Base-by-base conservation (phyloP, 2,888 invertebrate species). In the Rhimphoctona megacephalus region DNA sequence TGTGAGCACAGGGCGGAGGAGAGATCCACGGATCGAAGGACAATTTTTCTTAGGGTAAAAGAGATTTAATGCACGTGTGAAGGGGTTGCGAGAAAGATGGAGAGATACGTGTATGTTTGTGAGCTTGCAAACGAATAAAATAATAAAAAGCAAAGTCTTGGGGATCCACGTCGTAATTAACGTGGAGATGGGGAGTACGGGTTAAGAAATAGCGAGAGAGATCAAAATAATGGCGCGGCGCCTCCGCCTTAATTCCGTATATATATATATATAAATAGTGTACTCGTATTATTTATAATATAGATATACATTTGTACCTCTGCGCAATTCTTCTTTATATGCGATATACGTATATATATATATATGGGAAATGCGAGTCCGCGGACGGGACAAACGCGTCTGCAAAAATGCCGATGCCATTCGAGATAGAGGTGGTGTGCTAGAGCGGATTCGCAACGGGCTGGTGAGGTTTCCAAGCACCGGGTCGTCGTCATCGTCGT, bases 391-490 rank as follows among this genome's bases (percentile, higher is more conserved):
- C 89, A 89, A 89, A 88, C 87, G 85, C 76, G 91, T 91, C 91
- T 91, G 89, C 80, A 91, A 91, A 91, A 91, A 91, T 91, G 80
- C 88, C 89, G 90, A 91, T 91, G 91, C 91, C 91, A 91, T 90
- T 91, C 90, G 87, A 88, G 90, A 91, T 89, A 89, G 88, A 83
- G 76, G 85, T 85, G 79, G 85, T 82, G 85, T 79, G 82, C 85
- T 89, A 85, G 78, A 87, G 88, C 80, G 87, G 90, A 91, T 90
- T 90, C 90, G 90, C 90, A 88, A 89, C 89, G 90, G 88, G 85
- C 86, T 84, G 81, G 83, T 85, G 85, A 85, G 70, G 57, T 61
- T 85, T 73, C 88, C 81, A 80, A 30, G 61, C 61, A 61, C 61
- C 61, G 81, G 81, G 73, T 78, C 85, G 85, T 74, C 52, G n/a